A percentile compares a stretch with the other conserved stretches of the same genome.
Evolutionary conservation across 92 coral and sea anemone species (phyloP).

Genomic region (Pocillopora grandis): DNA sequence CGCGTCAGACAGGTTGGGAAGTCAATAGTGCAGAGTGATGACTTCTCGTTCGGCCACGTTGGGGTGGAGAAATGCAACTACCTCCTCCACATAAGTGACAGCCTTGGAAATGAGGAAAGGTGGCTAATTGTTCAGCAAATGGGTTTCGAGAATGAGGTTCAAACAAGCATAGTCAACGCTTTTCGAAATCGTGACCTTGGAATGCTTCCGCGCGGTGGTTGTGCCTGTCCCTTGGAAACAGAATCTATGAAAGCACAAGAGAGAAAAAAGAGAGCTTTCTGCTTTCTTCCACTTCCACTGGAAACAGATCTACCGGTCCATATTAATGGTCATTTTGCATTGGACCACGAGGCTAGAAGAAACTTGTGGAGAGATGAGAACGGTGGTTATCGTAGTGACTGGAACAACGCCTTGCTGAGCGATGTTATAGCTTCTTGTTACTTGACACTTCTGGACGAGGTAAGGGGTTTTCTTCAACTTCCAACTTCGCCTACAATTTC

Average conservation of each 20-base stretch:
- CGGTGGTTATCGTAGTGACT: constrained; percentile 59
- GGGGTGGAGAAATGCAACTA: constrained; percentile 52
- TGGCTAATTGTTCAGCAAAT: constrained; percentile 77
- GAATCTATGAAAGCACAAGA: background rate
- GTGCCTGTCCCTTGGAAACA: constrained; percentile 59
- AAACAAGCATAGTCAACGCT: constrained; percentile 42
- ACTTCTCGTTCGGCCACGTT: background rate
- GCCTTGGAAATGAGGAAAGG: constrained; percentile 54
- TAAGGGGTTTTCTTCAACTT: constrained; percentile 34
- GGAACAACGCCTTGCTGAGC: constrained; percentile 57
- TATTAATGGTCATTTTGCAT: constrained; percentile 83
- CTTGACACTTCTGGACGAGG: constrained; percentile 47
- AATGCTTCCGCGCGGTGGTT: constrained; percentile 88
- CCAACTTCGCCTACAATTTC: background rate
- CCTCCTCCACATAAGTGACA: constrained; percentile 46
- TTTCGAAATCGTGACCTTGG: constrained; percentile 49
- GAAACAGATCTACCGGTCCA: constrained; percentile 75
- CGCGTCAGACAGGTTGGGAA: constrained; percentile 31
- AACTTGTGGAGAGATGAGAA: constrained; percentile 63
- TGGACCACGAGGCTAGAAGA: constrained; percentile 69
- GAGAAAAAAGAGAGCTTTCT: constrained; percentile 38
- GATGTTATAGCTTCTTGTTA: constrained; percentile 67
- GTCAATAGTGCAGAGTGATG: background rate
- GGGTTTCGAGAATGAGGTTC: constrained; percentile 57
- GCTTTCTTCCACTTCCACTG: constrained; percentile 80